Evolutionary conservation across 2,888 invertebrate species (phyloP), one percentile per base, ranked within the genome.

Genomic region (Panorpa germanica): DNA sequence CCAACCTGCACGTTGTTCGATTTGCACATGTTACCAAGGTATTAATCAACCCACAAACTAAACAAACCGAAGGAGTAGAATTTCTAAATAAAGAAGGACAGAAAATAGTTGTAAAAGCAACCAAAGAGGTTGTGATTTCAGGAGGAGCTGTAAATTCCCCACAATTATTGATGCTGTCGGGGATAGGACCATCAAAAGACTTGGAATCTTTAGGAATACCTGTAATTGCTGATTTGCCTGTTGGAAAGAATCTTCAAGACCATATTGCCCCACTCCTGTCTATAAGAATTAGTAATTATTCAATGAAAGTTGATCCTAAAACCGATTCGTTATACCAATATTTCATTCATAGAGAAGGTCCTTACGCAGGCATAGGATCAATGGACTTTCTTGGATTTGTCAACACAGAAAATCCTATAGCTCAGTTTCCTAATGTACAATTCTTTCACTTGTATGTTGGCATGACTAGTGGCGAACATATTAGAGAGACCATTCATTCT

Each of bases 1-100:
- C 32, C 6, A 48, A 48, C 38, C 37, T 48, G 7, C 34, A 39
- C n/a, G 36, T 48, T 1, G 28, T 45, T 6, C 42, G 44, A 29
- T 37, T 44, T 31, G 39, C 46, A 2, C 38, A 38, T 5, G 48
- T 40, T 3, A 45, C 44, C 2, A 45, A 40, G 21, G 5, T 34
- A 4, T 18, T 14, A n/a, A 21, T 33, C 6, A 12, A 33, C 22
- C 17, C 15, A 10, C 14, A 26, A 2, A 19, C 10, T 4, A n/a
- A n/a, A n/a, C 21, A 14, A 3, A 29, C 12, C 7, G 28, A 15
- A 8, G 34, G 31, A 3, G 31, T 34, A 8, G 11, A 27, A 9
- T 34, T 34, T 14, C 6, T 19, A 3, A 12, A 28, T 13, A 9
- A n/a, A n/a, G n/a, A 9, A 7, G 20, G 24, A 16, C 7, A 8